Conservation (phyloP, 2,888 invertebrate genomes). For the Criorhina ranunculi region DNA sequence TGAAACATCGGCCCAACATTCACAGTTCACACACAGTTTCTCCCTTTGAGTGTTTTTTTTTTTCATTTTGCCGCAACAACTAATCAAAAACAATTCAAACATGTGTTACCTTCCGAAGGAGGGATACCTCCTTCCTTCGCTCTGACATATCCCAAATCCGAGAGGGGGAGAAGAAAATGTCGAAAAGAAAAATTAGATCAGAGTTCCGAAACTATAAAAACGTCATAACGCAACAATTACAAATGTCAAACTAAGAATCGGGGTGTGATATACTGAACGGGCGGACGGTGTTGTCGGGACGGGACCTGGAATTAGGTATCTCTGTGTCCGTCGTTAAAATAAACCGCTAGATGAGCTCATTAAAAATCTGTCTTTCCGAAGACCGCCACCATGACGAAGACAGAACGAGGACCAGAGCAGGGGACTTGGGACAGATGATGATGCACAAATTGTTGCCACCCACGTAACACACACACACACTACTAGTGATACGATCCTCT, state of each 20-base stretch:
- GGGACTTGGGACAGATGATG: constrained; percentile 61
- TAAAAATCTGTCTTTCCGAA: constrained; percentile 74
- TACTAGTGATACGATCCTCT: background rate
- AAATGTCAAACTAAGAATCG: constrained; percentile 69
- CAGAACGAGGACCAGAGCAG: background rate
- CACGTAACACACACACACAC: constrained; percentile 46
- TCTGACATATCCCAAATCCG: too few species aligned
- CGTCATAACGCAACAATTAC: constrained; percentile 71
- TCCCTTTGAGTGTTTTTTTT: constrained; percentile 55
- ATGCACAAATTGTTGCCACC: constrained; percentile 75
- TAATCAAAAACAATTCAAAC: constrained; percentile 74
- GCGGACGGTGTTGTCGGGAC: background rate
- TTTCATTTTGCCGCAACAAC: constrained; percentile 66
- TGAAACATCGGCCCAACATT: constrained; percentile 18
- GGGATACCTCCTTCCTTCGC: background rate
- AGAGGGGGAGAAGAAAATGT: constrained; percentile 11
- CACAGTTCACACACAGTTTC: background rate
- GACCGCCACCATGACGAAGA: constrained; percentile 64
- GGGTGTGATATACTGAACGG: constrained; percentile 50
- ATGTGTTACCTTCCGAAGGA: constrained; percentile 49
- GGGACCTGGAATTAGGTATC: constrained; percentile 28
- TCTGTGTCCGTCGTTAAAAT: constrained; percentile 61
- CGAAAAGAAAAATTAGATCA: constrained; percentile 33
- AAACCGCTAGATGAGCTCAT: constrained; percentile 76
- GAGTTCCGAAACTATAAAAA: constrained; percentile 64